Base-by-base conservation (phyloP, 2,113 vertebrate species). In the Muntiacus reevesi region DNA sequence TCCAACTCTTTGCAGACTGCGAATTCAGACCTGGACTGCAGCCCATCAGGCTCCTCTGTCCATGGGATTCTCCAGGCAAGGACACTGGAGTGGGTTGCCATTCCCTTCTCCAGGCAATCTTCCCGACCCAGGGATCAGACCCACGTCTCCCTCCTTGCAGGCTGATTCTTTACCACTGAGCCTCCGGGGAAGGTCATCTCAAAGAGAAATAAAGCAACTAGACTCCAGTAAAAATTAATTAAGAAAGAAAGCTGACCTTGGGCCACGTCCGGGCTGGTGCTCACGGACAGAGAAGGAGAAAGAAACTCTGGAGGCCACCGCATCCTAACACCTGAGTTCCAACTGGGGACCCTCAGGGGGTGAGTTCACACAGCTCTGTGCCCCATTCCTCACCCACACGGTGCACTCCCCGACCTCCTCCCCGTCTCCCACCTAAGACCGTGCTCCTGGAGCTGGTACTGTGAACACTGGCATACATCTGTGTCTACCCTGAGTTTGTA, bases 341-440 rank as follows among this genome's bases (percentile, higher is more conserved):
- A 3, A 14, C 3, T 21, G 13, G 84, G 74, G 25, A 6, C 28
- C 40, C 3, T 36, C 1, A 0, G 12, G 9, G 27, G n/a, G 19
- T 1, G 1, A 16, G 23, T 57, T 62, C 33, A 19, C 28, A 13
- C 7, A 43, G 79, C 21, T 55, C 83, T n/a, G 30, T 55, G 11
- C 21, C 16, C 60, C 64, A 1, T 28, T 36, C 52, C 14, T 25
- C 13, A 7, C 12, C 27, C 62, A 60, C 62, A n/a, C 0, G 0
- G 23, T 25, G 6, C 7, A 3, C 27, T 54, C 23, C 27, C 40
- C 0, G 0, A n/a, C 71, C 27, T 17, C 23, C 71, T 54, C 21
- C 67, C 33, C 0, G 2, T 2, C 83, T 13, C 47, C 0, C 1
- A 7, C 0, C 0, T 15, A 21, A 36, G 45, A 12, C 36, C 0